Conservation (phyloP, 2,888 invertebrate species). For the Nipponacmea schrenckii region DNA sequence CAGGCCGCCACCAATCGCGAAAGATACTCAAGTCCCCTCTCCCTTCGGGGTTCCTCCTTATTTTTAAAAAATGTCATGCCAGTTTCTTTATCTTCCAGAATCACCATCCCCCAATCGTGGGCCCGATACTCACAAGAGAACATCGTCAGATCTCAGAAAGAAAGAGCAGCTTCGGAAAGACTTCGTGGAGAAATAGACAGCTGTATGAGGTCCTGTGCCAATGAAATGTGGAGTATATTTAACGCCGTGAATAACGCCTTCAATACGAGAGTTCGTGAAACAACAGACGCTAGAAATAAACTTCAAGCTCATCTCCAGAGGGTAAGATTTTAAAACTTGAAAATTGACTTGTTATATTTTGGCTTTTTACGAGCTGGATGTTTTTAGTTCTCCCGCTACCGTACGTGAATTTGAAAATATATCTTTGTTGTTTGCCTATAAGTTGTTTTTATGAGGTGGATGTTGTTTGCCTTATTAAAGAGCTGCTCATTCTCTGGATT, state of each 20-base stretch:
- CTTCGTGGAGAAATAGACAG: conserved; percentile 66
- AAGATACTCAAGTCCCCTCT: too few species aligned
- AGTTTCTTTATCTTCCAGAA: conserved; percentile 66
- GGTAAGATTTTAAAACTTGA: conserved; percentile 42
- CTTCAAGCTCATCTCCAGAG: conserved; percentile 67
- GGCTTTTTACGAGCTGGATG: too few species aligned
- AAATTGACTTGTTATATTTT: too few species aligned
- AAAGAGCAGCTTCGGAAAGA: conserved; percentile 64
- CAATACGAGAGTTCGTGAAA: conserved; percentile 65
- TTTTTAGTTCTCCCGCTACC: too few species aligned
- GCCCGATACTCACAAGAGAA: conserved; percentile 67
- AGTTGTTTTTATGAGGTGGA: too few species aligned
- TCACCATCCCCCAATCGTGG: conserved; percentile 75
- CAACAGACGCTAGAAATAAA: conserved; percentile 66
- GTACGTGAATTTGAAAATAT: too few species aligned
- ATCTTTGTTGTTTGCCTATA: too few species aligned
- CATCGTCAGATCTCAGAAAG: conserved; percentile 66
- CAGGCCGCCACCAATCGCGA: too few species aligned
- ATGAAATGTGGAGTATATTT: conserved; percentile 68
- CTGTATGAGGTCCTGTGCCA: conserved; percentile 63
- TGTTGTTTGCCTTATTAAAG: too few species aligned
- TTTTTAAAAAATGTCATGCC: too few species aligned
- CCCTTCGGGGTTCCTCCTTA: too few species aligned
- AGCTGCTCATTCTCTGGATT: too few species aligned
- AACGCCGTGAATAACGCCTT: conserved; percentile 67